Evolutionary conservation across 2,888 invertebrate genomes (phyloP), one percentile per base, ranked within the genome.

Genomic region (Digitonthophagus gazella): DNA sequence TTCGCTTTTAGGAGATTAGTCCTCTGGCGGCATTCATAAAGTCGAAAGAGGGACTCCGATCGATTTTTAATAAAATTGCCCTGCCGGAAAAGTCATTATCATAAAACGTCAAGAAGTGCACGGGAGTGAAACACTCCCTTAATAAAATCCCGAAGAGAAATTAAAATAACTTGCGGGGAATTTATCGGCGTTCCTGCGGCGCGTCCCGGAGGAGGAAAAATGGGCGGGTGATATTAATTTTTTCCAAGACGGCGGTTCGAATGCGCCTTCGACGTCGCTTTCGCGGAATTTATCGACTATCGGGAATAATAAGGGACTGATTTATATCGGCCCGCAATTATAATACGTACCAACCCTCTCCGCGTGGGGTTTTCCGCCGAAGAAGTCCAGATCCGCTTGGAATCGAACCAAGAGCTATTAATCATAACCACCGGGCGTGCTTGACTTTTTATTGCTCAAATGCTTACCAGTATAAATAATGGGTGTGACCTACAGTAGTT

Each of bases 51-150:
- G 61, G 61, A 18, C 61, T 18, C 14, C 18, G 20, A 61, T 61
- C 61, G 61, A 61, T 61, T 61, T 61, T 61, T 61, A 61, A 61
- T 61, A 61, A 61, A 61, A 61, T 61, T 11, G 61, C 16, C 61
- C 61, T 18, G 20, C 61, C 61, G 61, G 61, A 61, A 61, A 61
- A 61, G 61, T 61, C 61, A 61, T 61, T 61, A 61, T 61, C 61
- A 61, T 61, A 61, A 61, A 61, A 18, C 61, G 61, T 61, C 61
- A 61, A 61, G 61, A 61, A 61, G 61, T 19, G 61, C 18, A 18
- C 61, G 18, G 61, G 18, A 61, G 61, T 18, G 20, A n/a, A 61
- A 61, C 61, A 61, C 61, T 61, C 61, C 61, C 61, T 61, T 61
- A 61, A 61, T 61, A 61, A 61, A 61, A 61, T 61, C 61, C 18